phyloP scores from a whole-genome alignment of 2,888 invertebrate species.

The Hesperia comma region DNA sequence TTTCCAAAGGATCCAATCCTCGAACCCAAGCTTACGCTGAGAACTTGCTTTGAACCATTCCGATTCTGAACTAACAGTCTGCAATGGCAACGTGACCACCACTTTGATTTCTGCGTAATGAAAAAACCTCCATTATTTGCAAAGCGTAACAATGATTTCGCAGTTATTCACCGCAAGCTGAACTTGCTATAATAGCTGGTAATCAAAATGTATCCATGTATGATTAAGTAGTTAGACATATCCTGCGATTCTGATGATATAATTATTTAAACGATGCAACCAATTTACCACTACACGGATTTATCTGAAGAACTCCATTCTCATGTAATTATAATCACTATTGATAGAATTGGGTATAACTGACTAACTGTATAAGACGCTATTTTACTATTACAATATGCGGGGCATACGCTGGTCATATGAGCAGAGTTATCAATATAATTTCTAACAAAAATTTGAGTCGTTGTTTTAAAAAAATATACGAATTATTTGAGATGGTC shows the following conservation, averaged over 20 bases:
- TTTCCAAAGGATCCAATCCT: slow-evolving; percentile 90
- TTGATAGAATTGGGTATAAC: too few relatives aligned
- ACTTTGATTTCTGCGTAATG: slow-evolving; percentile 66
- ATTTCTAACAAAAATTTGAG: too few relatives aligned
- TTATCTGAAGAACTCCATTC: too few relatives aligned
- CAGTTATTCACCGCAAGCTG: not conserved
- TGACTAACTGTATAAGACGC: too few relatives aligned
- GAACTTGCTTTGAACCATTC: slow-evolving; percentile 90
- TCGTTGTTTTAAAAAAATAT: too few relatives aligned
- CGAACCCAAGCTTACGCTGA: slow-evolving; percentile 82
- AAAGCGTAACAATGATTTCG: slow-evolving; percentile 12
- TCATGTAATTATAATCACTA: too few relatives aligned
- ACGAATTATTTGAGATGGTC: too few relatives aligned
- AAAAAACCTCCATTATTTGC: slow-evolving; percentile 3
- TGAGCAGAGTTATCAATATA: too few relatives aligned
- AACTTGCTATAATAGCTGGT: slow-evolving; percentile 8
- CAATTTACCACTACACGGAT: too few relatives aligned
- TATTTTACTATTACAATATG: too few relatives aligned
- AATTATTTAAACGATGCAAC: too few relatives aligned
- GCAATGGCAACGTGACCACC: slow-evolving; percentile 64
- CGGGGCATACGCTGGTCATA: too few relatives aligned
- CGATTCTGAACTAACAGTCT: slow-evolving; percentile 86
- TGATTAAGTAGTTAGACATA: slow-evolving; percentile 6
- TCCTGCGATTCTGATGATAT: not conserved
- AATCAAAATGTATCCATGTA: slow-evolving; percentile 2